These are phyloP conservation scores for Apostichopus californicus DNA, from an alignment of 35 echinoderm and acorn worm species.

Conservation along the genomic window DNA sequence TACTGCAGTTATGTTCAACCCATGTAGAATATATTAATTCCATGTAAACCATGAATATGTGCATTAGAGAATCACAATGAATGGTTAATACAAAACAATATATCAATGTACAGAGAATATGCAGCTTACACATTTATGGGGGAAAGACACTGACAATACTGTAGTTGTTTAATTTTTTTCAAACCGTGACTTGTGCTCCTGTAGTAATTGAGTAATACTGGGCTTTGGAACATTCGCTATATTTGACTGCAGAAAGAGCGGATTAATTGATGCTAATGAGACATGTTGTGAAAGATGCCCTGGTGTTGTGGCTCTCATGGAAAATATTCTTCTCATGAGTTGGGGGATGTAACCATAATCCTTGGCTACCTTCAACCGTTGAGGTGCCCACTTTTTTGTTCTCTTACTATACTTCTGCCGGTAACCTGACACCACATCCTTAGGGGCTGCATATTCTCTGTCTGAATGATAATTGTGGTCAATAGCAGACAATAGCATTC, in stretches of 20 bases:
- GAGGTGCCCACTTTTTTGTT: neutral
- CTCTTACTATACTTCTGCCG: slow-evolving; percentile 44
- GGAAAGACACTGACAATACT: too few relatives aligned
- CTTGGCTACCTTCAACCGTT: slow-evolving; percentile 15
- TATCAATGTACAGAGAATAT: too few relatives aligned
- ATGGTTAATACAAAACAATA: too few relatives aligned
- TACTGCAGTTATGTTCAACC: too few relatives aligned
- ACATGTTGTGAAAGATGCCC: slow-evolving; percentile 49
- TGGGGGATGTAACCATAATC: slow-evolving; percentile 56
- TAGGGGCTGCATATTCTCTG: neutral
- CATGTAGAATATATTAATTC: too few relatives aligned
- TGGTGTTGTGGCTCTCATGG: slow-evolving; percentile 1
- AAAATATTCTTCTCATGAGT: neutral
- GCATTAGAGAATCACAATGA: too few relatives aligned
- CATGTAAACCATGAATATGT: too few relatives aligned
- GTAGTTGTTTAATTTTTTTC: neutral
- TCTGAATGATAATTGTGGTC: slow-evolving; percentile 37
- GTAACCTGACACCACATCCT: slow-evolving; percentile 20
- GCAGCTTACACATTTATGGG: too few relatives aligned
- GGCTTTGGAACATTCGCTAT: slow-evolving; percentile 25
- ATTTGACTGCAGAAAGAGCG: neutral
- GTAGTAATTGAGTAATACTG: neutral
- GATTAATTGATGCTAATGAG: slow-evolving; percentile 18
- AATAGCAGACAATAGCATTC: slow-evolving; percentile 34
- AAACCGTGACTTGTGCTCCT: slow-evolving; percentile 19